Evolutionary conservation across 2,797 vertebrate species (phyloP).

Genomic region (Astyanax mexicanus): DNA sequence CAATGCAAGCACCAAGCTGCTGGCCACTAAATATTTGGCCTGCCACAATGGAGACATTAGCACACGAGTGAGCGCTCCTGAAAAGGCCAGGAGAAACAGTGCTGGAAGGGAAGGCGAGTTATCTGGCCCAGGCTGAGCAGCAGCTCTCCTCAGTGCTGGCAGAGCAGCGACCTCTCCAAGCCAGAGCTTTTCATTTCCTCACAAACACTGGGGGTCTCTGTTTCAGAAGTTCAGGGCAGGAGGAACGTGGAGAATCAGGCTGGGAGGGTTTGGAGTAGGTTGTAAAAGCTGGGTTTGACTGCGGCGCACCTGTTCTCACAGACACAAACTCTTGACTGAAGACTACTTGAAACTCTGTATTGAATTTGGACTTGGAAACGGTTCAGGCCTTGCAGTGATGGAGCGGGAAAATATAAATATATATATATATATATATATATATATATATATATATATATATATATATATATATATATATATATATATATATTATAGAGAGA

Average conservation of each 20-base stretch:
- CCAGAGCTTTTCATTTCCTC: background rate
- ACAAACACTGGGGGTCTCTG: background rate
- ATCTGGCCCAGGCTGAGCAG: background rate
- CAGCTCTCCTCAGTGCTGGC: background rate
- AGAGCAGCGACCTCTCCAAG: background rate
- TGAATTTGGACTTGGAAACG: no score
- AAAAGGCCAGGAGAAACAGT: slow-evolving; percentile 66
- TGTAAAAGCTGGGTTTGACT: background rate
- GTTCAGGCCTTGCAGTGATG: no score
- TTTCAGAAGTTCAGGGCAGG: background rate
- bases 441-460: no score
- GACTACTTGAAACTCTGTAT: background rate
- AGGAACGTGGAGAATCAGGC: background rate
- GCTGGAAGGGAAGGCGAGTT: slow-evolving; percentile 54
- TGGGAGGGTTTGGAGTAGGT: background rate
- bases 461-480: no score
- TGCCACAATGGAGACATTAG: slow-evolving; percentile 82
- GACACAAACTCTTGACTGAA: background rate
- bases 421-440: no score
- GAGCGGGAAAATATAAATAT: no score
- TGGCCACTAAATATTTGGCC: slow-evolving; percentile 73
- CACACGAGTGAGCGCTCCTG: slow-evolving; percentile 81
- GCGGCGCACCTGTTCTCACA: background rate
- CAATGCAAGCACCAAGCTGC: slow-evolving; percentile 77
- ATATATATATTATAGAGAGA: no score